Conservation (phyloP, 2,888 invertebrate species). For the Spisula subtruncata region DNA sequence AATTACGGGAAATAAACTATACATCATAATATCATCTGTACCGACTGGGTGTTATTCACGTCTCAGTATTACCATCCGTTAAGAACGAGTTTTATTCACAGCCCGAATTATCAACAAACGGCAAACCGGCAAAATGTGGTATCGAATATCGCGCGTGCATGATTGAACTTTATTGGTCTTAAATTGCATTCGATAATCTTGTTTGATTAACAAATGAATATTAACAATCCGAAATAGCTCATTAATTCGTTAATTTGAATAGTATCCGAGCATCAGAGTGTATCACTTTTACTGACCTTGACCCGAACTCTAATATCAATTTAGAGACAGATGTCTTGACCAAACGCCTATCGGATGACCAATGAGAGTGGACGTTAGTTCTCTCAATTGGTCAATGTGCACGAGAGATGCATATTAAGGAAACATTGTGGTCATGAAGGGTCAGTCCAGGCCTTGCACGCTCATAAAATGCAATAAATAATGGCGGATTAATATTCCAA, state of each 20-base stretch:
- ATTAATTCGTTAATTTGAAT: slow-evolving; percentile 38
- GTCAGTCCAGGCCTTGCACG: slow-evolving; percentile 16
- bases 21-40: not conserved
- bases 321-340: slow-evolving; percentile 34
- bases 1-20: not conserved
- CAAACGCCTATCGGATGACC: slow-evolving; percentile 34
- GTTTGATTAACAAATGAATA: slow-evolving; percentile 45
- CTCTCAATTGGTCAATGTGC: slow-evolving; percentile 37
- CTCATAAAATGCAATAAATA: slow-evolving; percentile 39
- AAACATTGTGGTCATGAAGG: slow-evolving; percentile 4
- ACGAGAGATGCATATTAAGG: slow-evolving; percentile 35
- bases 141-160: not conserved
- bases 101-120: not conserved
- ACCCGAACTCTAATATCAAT: slow-evolving; percentile 39
- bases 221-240: slow-evolving; percentile 30
- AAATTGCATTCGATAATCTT: slow-evolving; percentile 6
- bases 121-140: not conserved
- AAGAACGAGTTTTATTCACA: not conserved
- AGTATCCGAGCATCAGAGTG: slow-evolving; percentile 22
- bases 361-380: slow-evolving; percentile 34
- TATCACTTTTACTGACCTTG: slow-evolving; percentile 37
- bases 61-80: no score
- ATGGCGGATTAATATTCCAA: slow-evolving; percentile 38
- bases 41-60: no score
- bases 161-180: slow-evolving; percentile 32